A percentile compares a stretch with the other conserved stretches of the same genome.
Evolutionary conservation across 53 echinoderm and acorn worm genomes (phyloP).

Genomic region (Luidia sarsii): DNA sequence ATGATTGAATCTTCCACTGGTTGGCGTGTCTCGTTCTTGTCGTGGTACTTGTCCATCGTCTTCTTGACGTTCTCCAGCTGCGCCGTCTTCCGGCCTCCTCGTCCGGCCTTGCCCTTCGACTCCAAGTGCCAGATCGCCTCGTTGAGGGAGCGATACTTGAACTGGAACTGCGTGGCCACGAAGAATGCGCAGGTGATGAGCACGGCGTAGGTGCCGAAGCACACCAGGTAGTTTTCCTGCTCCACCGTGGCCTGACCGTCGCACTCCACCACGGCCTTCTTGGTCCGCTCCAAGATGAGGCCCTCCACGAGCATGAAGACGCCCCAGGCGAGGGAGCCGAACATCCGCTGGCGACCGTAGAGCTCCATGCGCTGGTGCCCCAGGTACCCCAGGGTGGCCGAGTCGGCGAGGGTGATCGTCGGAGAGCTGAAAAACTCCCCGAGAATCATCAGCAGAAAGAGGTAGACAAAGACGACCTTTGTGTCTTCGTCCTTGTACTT

Average conservation of each 20-base stretch:
- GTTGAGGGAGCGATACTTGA: slow-evolving; percentile 70
- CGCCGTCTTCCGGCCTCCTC: neutral
- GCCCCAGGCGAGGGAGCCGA: slow-evolving; percentile 94
- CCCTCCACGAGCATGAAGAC: slow-evolving; percentile 87
- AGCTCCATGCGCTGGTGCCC: slow-evolving; percentile 81
- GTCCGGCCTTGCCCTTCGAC: neutral
- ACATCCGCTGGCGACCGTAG: slow-evolving; percentile 96
- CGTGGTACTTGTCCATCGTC: neutral
- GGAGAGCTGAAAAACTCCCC: slow-evolving; percentile 98
- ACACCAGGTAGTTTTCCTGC: slow-evolving; percentile 76
- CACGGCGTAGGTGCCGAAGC: slow-evolving; percentile 92
- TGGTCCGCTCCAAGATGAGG: slow-evolving; percentile 71
- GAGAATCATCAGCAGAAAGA: slow-evolving; percentile 82
- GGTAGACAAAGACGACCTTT: slow-evolving; percentile 65
- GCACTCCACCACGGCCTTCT: slow-evolving; percentile 57
- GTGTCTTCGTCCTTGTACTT: slow-evolving; percentile 61
- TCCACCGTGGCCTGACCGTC: slow-evolving; percentile 36
- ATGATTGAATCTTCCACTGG: neutral
- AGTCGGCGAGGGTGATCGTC: slow-evolving; percentile 93
- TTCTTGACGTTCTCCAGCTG: slow-evolving; percentile 12
- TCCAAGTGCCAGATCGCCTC: slow-evolving; percentile 13
- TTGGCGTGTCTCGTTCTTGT: neutral
- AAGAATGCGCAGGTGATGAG: slow-evolving; percentile 83
- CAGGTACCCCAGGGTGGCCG: slow-evolving; percentile 90
- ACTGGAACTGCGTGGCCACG: slow-evolving; percentile 85